Evolutionary conservation across 1,140 invertebrate species (phyloP).

Genomic region (Bemisia tabaci): DNA sequence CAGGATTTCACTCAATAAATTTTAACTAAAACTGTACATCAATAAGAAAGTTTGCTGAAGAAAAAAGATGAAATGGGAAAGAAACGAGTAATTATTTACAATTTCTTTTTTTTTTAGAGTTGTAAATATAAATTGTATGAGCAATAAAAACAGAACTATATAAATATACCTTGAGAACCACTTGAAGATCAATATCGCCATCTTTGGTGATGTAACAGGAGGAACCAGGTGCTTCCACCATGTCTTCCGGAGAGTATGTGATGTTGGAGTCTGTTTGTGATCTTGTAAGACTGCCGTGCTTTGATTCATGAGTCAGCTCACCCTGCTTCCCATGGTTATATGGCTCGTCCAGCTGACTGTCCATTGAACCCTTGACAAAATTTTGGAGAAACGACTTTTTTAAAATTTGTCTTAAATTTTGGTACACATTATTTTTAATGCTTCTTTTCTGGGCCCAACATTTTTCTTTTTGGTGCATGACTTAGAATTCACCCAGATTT

Average conservation of each 20-base stretch:
- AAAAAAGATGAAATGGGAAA: neutral
- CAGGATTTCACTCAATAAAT: too few relatives aligned
- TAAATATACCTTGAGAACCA: slow-evolving; percentile 64
- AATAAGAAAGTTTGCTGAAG: too few relatives aligned
- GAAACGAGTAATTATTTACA: neutral
- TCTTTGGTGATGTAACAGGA: slow-evolving; percentile 85
- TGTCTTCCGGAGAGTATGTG: slow-evolving; percentile 57
- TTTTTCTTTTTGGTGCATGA: too few relatives aligned
- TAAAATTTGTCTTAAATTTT: too few relatives aligned
- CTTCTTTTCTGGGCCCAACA: too few relatives aligned
- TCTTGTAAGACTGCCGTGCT: slow-evolving; percentile 55
- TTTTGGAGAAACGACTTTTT: too few relatives aligned
- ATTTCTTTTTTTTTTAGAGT: neutral
- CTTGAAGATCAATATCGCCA: slow-evolving; percentile 81
- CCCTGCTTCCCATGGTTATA: too few relatives aligned
- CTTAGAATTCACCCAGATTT: too few relatives aligned
- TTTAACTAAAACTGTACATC: too few relatives aligned
- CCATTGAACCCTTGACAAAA: too few relatives aligned
- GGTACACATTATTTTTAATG: too few relatives aligned
- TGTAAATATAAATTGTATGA: slow-evolving; percentile 1
- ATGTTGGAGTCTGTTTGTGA: slow-evolving; percentile 93
- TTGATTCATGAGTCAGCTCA: slow-evolving; percentile 8
- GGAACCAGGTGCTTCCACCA: slow-evolving; percentile 76
- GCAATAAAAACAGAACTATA: neutral
- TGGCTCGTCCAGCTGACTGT: too few relatives aligned